Evolutionary conservation across 1,140 invertebrate genomes (phyloP).

Genomic region (Drosophila triauraria): DNA sequence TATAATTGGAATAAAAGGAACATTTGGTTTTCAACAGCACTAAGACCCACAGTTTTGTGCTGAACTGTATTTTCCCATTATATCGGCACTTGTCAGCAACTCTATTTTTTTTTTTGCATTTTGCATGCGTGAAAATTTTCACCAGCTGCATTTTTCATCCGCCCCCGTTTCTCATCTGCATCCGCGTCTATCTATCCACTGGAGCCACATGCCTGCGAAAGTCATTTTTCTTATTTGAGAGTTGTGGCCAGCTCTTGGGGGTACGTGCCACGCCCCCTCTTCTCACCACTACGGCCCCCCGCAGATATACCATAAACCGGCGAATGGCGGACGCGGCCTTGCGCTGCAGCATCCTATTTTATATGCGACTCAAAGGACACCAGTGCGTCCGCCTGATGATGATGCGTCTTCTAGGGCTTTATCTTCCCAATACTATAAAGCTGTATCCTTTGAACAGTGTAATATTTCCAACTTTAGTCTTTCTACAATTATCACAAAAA

Average conservation of each 20-base stretch:
- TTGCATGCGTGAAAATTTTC: slow-evolving; percentile 47
- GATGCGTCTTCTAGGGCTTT: slow-evolving; percentile 6
- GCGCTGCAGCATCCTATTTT: slow-evolving; percentile 30
- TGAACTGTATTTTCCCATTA: slow-evolving; percentile 16
- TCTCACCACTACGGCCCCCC: not conserved
- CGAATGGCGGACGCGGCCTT: slow-evolving; percentile 11
- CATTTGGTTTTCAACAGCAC: no score
- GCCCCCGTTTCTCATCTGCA: slow-evolving; percentile 7
- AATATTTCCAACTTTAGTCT: not conserved
- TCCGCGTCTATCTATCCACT: slow-evolving; percentile 17
- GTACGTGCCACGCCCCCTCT: slow-evolving; percentile 11
- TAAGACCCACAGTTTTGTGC: not conserved
- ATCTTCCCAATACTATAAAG: not conserved
- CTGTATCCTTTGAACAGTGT: not conserved
- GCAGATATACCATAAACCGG: slow-evolving; percentile 4
- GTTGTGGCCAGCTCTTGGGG: slow-evolving; percentile 38
- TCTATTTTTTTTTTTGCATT: slow-evolving; percentile 19
- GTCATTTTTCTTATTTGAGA: slow-evolving; percentile 62
- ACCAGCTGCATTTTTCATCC: slow-evolving; percentile 53
- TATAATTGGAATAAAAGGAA: no score
- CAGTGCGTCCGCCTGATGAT: slow-evolving; percentile 4
- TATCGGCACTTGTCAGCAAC: slow-evolving; percentile 33
- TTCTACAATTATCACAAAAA: not conserved
- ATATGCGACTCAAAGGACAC: slow-evolving; percentile 31
- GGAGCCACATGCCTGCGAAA: slow-evolving; percentile 43